Conservation (phyloP, 1,140 invertebrate genomes). For the Tigriopus japonicus region DNA sequence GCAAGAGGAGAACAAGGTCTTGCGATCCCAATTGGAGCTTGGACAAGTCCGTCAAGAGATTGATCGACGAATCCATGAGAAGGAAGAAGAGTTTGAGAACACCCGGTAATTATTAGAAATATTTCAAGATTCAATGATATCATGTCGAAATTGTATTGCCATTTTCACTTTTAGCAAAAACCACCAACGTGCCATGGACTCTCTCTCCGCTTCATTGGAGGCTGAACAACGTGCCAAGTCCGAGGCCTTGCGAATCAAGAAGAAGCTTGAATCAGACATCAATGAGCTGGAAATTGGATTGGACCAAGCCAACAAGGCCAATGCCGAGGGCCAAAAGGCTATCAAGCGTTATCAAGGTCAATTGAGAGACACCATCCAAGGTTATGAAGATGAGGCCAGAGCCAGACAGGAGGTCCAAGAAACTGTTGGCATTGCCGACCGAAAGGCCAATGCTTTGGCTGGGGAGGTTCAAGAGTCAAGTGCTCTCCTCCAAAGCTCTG, state of each 20-base stretch:
- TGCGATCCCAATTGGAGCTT: constrained; percentile 38
- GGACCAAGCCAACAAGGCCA: constrained; percentile 28
- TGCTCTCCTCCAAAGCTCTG: constrained; percentile 33
- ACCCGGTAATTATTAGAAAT: constrained; percentile 56
- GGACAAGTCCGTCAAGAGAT: constrained; percentile 39
- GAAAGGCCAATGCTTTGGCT: constrained; percentile 30
- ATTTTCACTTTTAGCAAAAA: constrained; percentile 57
- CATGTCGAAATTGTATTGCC: constrained; percentile 5
- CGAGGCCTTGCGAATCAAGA: constrained; percentile 34
- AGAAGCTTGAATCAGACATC: constrained; percentile 39
- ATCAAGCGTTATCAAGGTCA: constrained; percentile 21
- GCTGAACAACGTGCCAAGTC: constrained; percentile 33
- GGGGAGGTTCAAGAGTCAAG: constrained; percentile 36
- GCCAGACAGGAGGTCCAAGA: constrained; percentile 96
- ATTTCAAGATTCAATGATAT: constrained; percentile 17
- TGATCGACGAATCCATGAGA: constrained; percentile 31
- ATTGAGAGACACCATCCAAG: not conserved
- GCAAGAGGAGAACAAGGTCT: too few species aligned
- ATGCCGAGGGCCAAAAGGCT: constrained; percentile 35
- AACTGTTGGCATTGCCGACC: constrained; percentile 46
- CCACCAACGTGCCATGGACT: constrained; percentile 57
- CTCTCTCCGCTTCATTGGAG: constrained; percentile 36
- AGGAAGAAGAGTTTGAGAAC: too few species aligned
- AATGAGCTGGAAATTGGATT: constrained; percentile 38
- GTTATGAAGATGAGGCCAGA: constrained; percentile 71